Conservation (phyloP, 2,888 invertebrate species). For the Amorpha juglandis region DNA sequence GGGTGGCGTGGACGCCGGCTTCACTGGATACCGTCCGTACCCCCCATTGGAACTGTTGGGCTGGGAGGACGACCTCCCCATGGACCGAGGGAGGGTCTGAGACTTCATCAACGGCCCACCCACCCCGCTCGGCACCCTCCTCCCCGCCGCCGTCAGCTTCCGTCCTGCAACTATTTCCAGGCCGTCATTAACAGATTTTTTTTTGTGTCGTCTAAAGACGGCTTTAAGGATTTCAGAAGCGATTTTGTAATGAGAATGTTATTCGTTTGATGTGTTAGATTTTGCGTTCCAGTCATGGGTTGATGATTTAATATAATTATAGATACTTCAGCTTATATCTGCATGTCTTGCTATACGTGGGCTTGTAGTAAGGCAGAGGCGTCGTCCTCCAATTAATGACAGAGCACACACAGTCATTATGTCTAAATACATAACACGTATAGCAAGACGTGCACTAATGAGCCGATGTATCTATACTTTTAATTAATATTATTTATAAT, state of each 20-base stretch:
- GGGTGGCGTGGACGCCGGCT: constrained; percentile 92
- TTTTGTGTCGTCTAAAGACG: background rate
- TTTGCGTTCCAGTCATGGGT: background rate
- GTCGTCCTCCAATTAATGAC: too few species aligned
- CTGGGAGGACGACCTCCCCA: constrained; percentile 87
- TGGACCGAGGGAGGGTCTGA: constrained; percentile 93
- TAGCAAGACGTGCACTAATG: too few species aligned
- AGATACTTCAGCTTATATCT: background rate
- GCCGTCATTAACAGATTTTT: constrained; percentile 11
- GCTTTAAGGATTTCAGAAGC: background rate
- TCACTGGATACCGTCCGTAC: constrained; percentile 77
- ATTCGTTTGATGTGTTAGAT: background rate
- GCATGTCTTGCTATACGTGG: too few species aligned
- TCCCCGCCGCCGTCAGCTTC: constrained; percentile 90
- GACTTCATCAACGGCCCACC: constrained; percentile 90
- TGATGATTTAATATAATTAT: background rate
- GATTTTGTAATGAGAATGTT: background rate
- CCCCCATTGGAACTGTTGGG: constrained; percentile 80
- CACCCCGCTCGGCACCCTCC: constrained; percentile 86
- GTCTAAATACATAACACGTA: too few species aligned
- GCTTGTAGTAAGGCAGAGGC: too few species aligned
- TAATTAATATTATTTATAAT: too few species aligned
- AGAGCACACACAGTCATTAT: too few species aligned
- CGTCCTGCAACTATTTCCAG: constrained; percentile 88
- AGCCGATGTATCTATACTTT: too few species aligned